Evolutionary conservation across 2,888 invertebrate genomes (phyloP), one percentile per base, ranked within the genome.

Genomic region (Caenorhabditis sp.): DNA sequence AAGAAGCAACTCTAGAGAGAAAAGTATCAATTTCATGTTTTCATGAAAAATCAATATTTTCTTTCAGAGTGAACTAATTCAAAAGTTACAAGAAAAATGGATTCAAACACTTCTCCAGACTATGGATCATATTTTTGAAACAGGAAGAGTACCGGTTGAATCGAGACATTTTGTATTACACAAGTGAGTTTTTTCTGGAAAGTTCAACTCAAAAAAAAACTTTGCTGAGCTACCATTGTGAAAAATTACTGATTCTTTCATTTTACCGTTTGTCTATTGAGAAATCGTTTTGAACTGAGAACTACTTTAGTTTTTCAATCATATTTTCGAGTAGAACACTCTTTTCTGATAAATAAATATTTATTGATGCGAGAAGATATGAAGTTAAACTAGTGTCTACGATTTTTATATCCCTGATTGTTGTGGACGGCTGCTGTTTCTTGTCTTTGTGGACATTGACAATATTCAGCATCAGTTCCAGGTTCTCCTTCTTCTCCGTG

Each of bases 401-500:
- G 65, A 67, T 74, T 74, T 36, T 59, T 69, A 70, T 74, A 74
- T 53, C 70, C 69, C 60, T 64, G 65, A 36, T 68, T 65, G 23
- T 58, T 58, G 43, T 67, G 60, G 50, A 69, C 71, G 38, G 76
- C 58, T 20, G 66, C 67, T 23, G 53, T 61, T 49, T 72, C 70
- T 38, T 70, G 67, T 67, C 78, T 68, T 58, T 69, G 70, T 50
- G 80, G 80, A 62, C 80, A 80, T 60, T 72, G 77, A 43, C 81
- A 81, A 60, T 81, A 81, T 59, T 81, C 82, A 43, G 82, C 83
- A 59, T 83, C 83, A 57, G 74, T 76, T 70, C 83, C 83, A 54
- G 83, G 83, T 54, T 81, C 79, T 64, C 83, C 83, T 65, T 78
- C 79, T 65, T 80, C 80, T 79, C 82, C 82, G n/a, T 77, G 57